Evolutionary conservation across 2,797 vertebrate genomes (phyloP), one percentile per base, ranked within the genome.

Genomic region (Sitta carolinensis): DNA sequence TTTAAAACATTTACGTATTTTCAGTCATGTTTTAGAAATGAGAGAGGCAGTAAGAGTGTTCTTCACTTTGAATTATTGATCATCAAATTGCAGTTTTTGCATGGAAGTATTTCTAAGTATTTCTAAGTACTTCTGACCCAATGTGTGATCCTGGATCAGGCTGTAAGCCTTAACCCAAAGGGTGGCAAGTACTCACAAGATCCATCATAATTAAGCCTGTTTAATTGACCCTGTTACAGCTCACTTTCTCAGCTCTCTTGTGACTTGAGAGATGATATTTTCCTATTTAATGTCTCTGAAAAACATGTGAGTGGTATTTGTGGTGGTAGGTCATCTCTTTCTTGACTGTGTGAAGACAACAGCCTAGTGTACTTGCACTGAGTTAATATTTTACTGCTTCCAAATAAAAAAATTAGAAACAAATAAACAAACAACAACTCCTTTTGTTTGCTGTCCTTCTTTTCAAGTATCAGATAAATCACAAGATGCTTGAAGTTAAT

Each of bases 321-420:
- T 86, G 96, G 93, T 59, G 88, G 74, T 92, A 90, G 89, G 92
- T 94, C 93, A 89, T 64, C 81, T 91, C 75, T 80, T 70, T 91
- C 89, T 94, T 70, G 89, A 95, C 94, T 91, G 89, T 96, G 96
- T 95, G 96, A 97, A 96, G 70, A 97, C 96, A 97, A 96, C 79
- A 93, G 92, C 68, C 81, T 87, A 96, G 81, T 97, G 94, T 97
- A 92, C 67, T 88, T 84, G 51, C 50, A 45, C 76, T 55, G 87
- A 92, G 89, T 68, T 93, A 81, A 61, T 94, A 80, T 57, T 93
- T 89, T 48, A 76, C 74, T 84, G 87, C 50, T 72, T 96, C 68
- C 47, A 73, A 91, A 86, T 75, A 38, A 89, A 85, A 76, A 72
- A 72, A 55, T 3, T 29, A 50, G 64, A 88, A 93, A 68, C 58